A percentile compares a stretch with the other conserved stretches of the same genome.
Conservation (phyloP, 2,797 vertebrate genomes). For the Prionace glauca region DNA sequence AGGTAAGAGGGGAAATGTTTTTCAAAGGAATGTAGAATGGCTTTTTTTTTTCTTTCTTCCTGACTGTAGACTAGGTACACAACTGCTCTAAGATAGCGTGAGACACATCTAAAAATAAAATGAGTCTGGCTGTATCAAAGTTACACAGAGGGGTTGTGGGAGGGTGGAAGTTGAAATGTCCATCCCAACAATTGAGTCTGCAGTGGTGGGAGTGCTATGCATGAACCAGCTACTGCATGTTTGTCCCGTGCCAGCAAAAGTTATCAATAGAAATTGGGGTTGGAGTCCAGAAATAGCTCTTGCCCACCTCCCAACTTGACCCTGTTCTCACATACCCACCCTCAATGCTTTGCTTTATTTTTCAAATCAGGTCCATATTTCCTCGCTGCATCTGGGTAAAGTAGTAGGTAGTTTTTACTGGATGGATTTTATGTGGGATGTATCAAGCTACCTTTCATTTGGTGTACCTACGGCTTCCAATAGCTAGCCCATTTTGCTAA, state of each 20-base stretch:
- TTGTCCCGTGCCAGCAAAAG: neutral
- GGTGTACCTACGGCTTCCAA: neutral
- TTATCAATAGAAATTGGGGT: neutral
- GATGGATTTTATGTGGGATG: neutral
- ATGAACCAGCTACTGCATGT: neutral
- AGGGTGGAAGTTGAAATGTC: neutral
- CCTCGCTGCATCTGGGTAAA: neutral
- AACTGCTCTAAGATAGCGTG: neutral
- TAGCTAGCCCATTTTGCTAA: neutral
- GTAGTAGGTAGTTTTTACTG: neutral
- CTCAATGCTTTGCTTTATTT: neutral
- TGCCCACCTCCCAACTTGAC: too few species aligned
- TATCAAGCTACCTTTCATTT: neutral
- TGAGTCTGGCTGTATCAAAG: too few species aligned
- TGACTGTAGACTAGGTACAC: neutral
- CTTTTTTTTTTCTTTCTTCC: neutral
- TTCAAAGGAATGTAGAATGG: neutral
- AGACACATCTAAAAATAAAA: neutral
- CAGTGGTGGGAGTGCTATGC: too few species aligned
- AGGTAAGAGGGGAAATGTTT: neutral
- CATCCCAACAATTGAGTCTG: neutral
- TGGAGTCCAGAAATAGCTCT: neutral
- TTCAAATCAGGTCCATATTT: neutral
- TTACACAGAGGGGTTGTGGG: neutral
- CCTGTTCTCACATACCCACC: neutral